phyloP scores from a whole-genome alignment of 2,797 vertebrate species.

The Sebastiscus albofasciatus region DNA sequence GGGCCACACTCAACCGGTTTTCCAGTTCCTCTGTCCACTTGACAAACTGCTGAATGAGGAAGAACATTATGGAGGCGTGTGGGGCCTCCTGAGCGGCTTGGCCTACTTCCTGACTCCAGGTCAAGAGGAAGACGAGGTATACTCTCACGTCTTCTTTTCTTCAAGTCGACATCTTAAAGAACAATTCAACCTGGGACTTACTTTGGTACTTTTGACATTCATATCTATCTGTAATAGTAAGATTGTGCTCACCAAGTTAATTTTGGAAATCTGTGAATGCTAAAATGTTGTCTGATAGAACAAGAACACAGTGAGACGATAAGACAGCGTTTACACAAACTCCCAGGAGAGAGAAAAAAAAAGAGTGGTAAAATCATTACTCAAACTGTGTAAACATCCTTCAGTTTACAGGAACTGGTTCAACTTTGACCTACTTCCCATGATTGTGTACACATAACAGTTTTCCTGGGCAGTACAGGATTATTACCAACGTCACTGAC shows the following conservation, averaged over 20 bases:
- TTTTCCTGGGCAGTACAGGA: not conserved
- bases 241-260: not conserved
- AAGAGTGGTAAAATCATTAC: not conserved
- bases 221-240: not conserved
- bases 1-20: constrained; percentile 78
- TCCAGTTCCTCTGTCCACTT: constrained; percentile 83
- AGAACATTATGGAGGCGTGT: constrained; percentile 72
- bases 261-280: not conserved
- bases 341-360: not conserved
- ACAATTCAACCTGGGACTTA: not conserved
- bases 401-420: not conserved
- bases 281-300: not conserved
- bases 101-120: constrained; percentile 80
- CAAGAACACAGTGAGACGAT: not conserved
- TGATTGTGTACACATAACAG: not conserved
- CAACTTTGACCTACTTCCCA: not conserved
- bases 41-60: constrained; percentile 78
- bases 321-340: not conserved
- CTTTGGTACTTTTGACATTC: not conserved
- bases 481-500: not conserved
- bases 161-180: not conserved
- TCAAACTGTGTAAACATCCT: not conserved
- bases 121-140: constrained; percentile 83
- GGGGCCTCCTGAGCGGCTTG: constrained; percentile 79
- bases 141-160: not conserved